These are phyloP conservation scores for Trichonephila clavipes DNA, from an alignment of 1,140 invertebrate genomes.

Conservation along the genomic window DNA sequence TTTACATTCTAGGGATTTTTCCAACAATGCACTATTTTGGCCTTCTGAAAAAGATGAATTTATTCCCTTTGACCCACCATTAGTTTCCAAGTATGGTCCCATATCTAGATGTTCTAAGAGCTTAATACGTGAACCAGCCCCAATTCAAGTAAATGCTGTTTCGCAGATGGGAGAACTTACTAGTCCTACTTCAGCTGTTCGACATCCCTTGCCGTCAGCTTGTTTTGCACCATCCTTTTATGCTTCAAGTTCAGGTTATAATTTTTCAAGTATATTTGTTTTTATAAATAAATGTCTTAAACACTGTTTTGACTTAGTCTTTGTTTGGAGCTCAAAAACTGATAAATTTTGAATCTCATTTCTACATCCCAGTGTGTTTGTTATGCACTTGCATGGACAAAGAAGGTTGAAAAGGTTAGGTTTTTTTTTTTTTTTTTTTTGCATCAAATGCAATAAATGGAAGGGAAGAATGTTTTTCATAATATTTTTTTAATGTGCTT, in stretches of 20 bases:
- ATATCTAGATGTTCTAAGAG: conserved; percentile 87
- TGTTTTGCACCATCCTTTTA: conserved; percentile 72
- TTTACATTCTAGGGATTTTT: conserved; percentile 9
- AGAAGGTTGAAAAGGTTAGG: neutral
- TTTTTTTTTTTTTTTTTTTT: neutral
- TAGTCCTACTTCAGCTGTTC: conserved; percentile 71
- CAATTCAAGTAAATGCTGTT: conserved; percentile 76
- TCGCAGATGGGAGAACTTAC: conserved; percentile 75
- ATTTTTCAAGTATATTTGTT: neutral
- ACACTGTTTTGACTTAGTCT: neutral
- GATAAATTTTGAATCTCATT: neutral
- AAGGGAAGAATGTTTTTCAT: too few species aligned
- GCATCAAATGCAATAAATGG: too few species aligned
- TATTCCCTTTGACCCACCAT: conserved; percentile 87
- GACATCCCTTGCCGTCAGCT: conserved; percentile 73
- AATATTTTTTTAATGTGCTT: too few species aligned
- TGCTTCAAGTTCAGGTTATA: conserved; percentile 10
- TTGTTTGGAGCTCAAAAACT: too few species aligned
- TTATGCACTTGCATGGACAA: neutral
- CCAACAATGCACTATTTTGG: conserved; percentile 50
- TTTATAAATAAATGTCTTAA: neutral
- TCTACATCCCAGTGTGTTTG: neutral
- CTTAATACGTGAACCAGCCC: conserved; percentile 78
- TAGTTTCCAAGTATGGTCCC: conserved; percentile 89
- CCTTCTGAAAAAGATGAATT: conserved; percentile 85